These are phyloP conservation scores for Micromesistius poutassou DNA, from an alignment of 2,797 vertebrate genomes.

Conservation along the genomic window DNA sequence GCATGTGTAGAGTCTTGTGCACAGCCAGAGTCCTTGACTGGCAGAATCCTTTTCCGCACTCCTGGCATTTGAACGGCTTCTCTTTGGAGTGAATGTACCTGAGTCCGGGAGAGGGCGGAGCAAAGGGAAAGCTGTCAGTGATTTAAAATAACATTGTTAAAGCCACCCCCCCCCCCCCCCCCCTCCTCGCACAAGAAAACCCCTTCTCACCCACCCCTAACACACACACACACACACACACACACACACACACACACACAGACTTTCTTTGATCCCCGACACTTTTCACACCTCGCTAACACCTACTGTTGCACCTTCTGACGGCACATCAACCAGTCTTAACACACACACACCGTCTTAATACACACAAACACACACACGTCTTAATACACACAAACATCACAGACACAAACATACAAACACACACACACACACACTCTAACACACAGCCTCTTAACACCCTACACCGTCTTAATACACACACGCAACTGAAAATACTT, in stretches of 20 bases:
- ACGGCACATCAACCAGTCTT: not conserved
- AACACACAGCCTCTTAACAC: not conserved
- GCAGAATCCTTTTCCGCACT: slow-evolving; percentile 98
- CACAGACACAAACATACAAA: not conserved
- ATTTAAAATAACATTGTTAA: slow-evolving; percentile 9
- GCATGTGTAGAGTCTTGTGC: slow-evolving; percentile 98
- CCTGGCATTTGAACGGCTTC: slow-evolving; percentile 98
- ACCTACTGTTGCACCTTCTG: not conserved
- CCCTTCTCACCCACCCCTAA: not conserved
- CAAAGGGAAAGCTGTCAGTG: slow-evolving; percentile 10
- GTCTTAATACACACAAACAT: not conserved
- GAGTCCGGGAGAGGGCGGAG: slow-evolving; percentile 33
- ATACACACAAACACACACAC: not conserved
- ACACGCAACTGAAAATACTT: not conserved
- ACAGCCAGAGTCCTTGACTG: slow-evolving; percentile 97
- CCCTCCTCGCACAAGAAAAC: not conserved
- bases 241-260: not conserved
- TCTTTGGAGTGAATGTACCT: slow-evolving; percentile 99
- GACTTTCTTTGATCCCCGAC: not conserved
- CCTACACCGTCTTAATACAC: not conserved
- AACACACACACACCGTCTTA: not conserved
- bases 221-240: not conserved
- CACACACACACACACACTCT: not conserved
- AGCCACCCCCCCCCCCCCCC: not conserved
- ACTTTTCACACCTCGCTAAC: not conserved